Conservation (phyloP, 2,888 invertebrate genomes). For the Chrysolina americana region DNA sequence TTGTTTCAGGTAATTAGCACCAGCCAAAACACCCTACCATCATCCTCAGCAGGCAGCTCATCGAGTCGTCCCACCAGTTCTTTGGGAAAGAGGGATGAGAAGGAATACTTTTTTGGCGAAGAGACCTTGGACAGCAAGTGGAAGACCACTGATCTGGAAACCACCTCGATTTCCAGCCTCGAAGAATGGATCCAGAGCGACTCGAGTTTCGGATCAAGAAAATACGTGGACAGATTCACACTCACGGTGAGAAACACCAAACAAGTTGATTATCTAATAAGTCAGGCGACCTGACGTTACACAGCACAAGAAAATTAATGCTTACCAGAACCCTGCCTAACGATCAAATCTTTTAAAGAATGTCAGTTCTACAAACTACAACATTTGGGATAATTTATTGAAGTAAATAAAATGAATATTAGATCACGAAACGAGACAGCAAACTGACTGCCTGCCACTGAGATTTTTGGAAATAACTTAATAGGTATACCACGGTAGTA, state of each 20-base stretch:
- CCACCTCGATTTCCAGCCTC: constrained; percentile 67
- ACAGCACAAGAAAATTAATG: no score
- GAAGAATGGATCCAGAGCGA: constrained; percentile 67
- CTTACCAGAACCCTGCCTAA: no score
- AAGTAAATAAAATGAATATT: no score
- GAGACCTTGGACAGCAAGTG: constrained; percentile 65
- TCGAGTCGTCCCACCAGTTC: constrained; percentile 62
- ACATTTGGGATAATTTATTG: no score
- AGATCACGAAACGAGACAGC: no score
- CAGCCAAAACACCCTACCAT: constrained; percentile 74
- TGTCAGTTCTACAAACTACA: no score
- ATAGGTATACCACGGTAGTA: no score
- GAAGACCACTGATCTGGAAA: constrained; percentile 62
- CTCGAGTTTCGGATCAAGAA: constrained; percentile 64
- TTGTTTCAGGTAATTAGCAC: constrained; percentile 75
- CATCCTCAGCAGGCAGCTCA: constrained; percentile 61
- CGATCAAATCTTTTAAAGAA: no score
- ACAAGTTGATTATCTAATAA: no score
- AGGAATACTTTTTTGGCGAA: constrained; percentile 66
- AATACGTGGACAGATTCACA: constrained; percentile 65
- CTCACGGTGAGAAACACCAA: constrained; percentile 61
- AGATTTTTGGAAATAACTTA: no score
- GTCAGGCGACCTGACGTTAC: no score
- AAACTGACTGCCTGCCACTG: no score
- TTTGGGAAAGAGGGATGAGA: constrained; percentile 62